Evolutionary conservation across 2,888 invertebrate genomes (phyloP), one percentile per base, ranked within the genome.

Genomic region (Spodoptera littoralis): DNA sequence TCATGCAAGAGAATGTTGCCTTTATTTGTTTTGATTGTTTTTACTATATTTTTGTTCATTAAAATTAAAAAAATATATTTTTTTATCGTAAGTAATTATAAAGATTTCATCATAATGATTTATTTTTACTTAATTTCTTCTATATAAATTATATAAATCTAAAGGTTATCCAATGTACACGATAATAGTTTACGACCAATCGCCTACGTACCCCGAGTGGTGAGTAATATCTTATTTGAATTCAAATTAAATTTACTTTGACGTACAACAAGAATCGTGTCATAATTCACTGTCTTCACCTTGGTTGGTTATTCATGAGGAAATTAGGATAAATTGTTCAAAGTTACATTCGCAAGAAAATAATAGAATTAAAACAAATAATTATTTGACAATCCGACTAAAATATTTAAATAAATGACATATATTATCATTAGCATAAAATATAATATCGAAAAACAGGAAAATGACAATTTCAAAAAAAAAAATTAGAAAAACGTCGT

Each of bases 1-100:
- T 87, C 86, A 84, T 81, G 86, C 74, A 66, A 78, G 84, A 86
- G 87, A 88, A 86, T 84, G 84, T 83, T 62, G 70, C 61, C 60
- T 69, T 73, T 75, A 72, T 75, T 79, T 78, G 67, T 77, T 80
- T 77, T 80, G 63, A 74, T 78, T 73, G 66, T 76, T 75, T 36
- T 72, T 62, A 60, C 50, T 30, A 56, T 24, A 27, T 12, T 67
- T 36, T 61, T 58, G 4, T 36, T 45, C 2, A 13, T 24, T 13
- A n/a, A 8, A 1, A 11, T 24, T 1, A 2, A 1, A 8, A 24
- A 48, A 12, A n/a, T n/a, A n/a, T n/a, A n/a, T n/a, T n/a, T n/a
- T n/a, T n/a, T n/a, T n/a, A n/a, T n/a, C n/a, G n/a, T n/a, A n/a
- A n/a, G n/a, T n/a, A n/a, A 11, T 36, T 8, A 2, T 3, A 4